Percentiles rank a stretch among this genome's conserved stretches.
phyloP scores from a whole-genome alignment of 1,140 invertebrate species.

The Dinoponera quadriceps region DNA sequence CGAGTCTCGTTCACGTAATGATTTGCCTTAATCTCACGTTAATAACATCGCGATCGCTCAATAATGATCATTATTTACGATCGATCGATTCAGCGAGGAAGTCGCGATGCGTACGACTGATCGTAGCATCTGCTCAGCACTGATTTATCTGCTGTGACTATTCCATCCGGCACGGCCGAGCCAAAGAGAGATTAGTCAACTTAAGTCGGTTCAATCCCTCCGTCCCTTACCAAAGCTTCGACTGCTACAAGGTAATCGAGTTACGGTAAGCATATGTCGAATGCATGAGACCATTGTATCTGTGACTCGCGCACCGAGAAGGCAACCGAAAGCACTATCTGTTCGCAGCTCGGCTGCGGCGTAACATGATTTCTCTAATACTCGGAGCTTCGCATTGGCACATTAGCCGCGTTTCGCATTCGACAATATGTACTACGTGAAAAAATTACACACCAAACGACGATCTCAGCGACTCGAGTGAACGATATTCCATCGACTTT shows the following conservation, averaged over 20 bases:
- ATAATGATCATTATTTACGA: not conserved
- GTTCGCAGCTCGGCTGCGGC: slow-evolving; percentile 12
- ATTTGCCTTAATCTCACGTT: not conserved
- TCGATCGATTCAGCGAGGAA: not conserved
- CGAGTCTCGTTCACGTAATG: not conserved
- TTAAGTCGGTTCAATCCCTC: slow-evolving; percentile 55
- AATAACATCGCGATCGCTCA: not conserved
- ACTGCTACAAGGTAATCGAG: slow-evolving; percentile 56
- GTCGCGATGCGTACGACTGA: not conserved
- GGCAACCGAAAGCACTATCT: slow-evolving; percentile 36
- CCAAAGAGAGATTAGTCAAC: slow-evolving; percentile 52
- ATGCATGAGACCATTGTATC: slow-evolving; percentile 53
- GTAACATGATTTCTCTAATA: slow-evolving; percentile 23
- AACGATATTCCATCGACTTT: too few relatives aligned
- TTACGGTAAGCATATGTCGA: slow-evolving; percentile 59
- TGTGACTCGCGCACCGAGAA: slow-evolving; percentile 44
- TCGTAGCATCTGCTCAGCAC: not conserved
- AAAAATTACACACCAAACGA: too few relatives aligned
- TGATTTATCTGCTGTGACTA: slow-evolving; percentile 35
- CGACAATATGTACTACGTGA: not conserved
- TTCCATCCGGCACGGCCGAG: not conserved
- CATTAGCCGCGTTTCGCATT: slow-evolving; percentile 9
- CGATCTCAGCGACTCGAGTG: too few relatives aligned
- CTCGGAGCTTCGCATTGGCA: slow-evolving; percentile 3
- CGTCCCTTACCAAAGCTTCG: slow-evolving; percentile 50